These are phyloP conservation scores for Nomada flava DNA, from an alignment of 2,888 invertebrate species.

Conservation along the genomic window DNA sequence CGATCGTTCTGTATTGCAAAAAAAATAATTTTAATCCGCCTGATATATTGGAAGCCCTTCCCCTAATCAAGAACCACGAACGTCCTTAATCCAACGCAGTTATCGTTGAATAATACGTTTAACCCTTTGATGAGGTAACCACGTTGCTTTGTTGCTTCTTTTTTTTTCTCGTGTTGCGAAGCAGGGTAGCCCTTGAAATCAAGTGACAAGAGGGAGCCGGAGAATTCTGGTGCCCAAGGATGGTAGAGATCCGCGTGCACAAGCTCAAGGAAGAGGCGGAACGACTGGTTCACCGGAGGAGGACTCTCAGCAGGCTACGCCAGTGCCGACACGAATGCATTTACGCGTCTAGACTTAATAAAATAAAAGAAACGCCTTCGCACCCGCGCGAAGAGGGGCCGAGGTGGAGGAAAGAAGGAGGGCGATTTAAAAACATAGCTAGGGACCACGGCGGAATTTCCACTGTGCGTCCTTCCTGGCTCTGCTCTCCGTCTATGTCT, in stretches of 20 bases:
- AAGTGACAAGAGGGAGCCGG: not conserved
- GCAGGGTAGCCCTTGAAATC: not conserved
- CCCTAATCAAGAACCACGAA: not conserved
- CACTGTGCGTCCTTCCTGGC: constrained; percentile 70
- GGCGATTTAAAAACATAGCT: constrained; percentile 77
- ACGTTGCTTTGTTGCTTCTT: not conserved
- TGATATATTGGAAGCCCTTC: not conserved
- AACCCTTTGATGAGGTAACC: constrained; percentile 6
- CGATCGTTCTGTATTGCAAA: not conserved
- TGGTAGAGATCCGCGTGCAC: constrained; percentile 8
- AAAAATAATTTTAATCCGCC: not conserved
- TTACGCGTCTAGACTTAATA: constrained; percentile 84
- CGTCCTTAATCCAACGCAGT: constrained; percentile 8
- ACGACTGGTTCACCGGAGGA: constrained; percentile 60
- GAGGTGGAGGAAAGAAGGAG: constrained; percentile 56
- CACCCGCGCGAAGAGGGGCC: constrained; percentile 69
- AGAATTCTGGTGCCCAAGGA: not conserved
- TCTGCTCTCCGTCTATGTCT: constrained; percentile 29
- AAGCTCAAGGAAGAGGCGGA: constrained; percentile 43
- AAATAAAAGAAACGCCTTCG: constrained; percentile 82
- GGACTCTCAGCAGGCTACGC: constrained; percentile 75
- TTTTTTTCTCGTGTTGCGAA: not conserved
- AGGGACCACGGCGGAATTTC: constrained; percentile 76
- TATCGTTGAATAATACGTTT: constrained; percentile 16
- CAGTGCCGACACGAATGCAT: constrained; percentile 82